Evolutionary conservation across 2,888 invertebrate genomes (phyloP).

Genomic region (Heliconius ethilla): DNA sequence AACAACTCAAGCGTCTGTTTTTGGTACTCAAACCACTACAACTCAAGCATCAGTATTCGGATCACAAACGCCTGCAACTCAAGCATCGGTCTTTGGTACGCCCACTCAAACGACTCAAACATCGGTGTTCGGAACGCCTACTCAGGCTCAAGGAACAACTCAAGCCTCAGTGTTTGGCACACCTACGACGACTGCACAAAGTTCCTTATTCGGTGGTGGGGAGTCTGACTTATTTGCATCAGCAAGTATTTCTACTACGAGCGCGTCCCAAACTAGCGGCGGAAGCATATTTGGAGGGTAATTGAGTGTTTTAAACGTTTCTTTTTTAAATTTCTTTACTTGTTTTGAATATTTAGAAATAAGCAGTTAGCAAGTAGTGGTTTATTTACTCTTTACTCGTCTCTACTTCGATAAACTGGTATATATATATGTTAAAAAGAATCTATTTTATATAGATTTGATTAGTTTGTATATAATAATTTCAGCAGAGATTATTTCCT

Average conservation of each 20-base stretch:
- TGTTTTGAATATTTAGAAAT: not conserved
- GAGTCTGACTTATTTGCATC: conserved; percentile 70
- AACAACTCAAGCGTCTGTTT: conserved; percentile 54
- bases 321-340: not conserved
- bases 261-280: conserved; percentile 58
- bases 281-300: conserved; percentile 73
- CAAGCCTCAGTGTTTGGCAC: conserved; percentile 55
- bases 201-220: conserved; percentile 64
- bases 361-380: not conserved
- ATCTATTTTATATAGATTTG: no score
- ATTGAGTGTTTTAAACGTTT: conserved; percentile 29
- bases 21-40: conserved; percentile 55
- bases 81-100: conserved; percentile 53
- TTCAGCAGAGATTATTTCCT: no score
- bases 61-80: conserved; percentile 50
- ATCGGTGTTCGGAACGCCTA: conserved; percentile 54
- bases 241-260: conserved; percentile 74
- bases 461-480: no score
- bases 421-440: no score
- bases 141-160: conserved; percentile 52
- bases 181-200: conserved; percentile 57
- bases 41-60: conserved; percentile 65
- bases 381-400: not conserved
- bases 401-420: no score
- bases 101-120: conserved; percentile 52